Base-by-base conservation (phyloP, 2,113 vertebrate genomes). In the Isurus oxyrinchus region DNA sequence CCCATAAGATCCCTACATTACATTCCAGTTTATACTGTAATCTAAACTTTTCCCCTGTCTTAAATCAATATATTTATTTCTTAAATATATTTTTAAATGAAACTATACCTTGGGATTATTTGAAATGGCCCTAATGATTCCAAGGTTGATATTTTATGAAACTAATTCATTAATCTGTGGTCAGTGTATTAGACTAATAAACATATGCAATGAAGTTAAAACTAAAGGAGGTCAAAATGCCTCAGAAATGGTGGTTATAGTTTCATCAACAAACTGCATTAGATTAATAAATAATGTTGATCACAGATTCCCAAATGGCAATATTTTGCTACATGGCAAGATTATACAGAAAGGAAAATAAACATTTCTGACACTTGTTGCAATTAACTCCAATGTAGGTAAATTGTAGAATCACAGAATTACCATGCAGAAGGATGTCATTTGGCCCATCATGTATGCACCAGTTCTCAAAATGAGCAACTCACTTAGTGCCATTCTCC, bases 191-290 rank as follows among this genome's bases (percentile, higher is more conserved):
- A 55, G 67, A 72, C 25, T 72, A 55, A 55, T 66, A 53, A 72
- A 63, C 25, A 35, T 16, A 55, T 53, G 66, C 35, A 95, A 55
- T 76, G 49, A 69, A 53, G 21, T 3, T 91, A 35, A 59, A 3
- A 91, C 27, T 31, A 61, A 93, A 21, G 5, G 53, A 27, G 57
- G 5, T 23, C 88, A 21, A 95, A 95, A 55, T 49, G 67, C 11
- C 76, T 72, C 94, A 72, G 67, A 95, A 95, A 23, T 55, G 27
- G 1, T 31, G 11, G 53, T 19, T 76, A 94, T 2, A 66, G 93
- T 49, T 94, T 25, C 21, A 94, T 94, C 16, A 94, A 94, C 93
- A 94, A 94, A 94, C 40, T 67, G 31, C 93, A 67, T 66, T 25
- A 66, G n/a, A n/a, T 63, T 67, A 53, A 55, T 35, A 67, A 67